Evolutionary conservation across 1,140 invertebrate genomes (phyloP).

Genomic region (Dreissena rostriformis): DNA sequence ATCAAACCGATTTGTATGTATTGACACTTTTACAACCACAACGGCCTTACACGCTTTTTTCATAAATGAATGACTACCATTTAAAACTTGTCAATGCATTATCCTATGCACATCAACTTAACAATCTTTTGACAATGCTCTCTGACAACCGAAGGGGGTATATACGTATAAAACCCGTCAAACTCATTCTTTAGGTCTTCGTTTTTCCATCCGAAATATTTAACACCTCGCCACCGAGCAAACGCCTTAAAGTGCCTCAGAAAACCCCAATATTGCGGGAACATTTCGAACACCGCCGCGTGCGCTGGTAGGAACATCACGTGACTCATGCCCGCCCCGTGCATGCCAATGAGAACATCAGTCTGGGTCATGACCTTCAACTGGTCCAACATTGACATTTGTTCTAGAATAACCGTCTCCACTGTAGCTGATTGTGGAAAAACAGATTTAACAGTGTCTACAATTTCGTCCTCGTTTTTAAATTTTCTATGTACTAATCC

Average conservation of each 20-base stretch:
- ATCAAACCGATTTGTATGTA: no score
- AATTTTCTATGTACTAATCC: conserved; percentile 70
- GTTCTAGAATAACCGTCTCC: conserved; percentile 66
- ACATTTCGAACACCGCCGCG: conserved; percentile 97
- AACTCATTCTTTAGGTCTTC: conserved; percentile 33
- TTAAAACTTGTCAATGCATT: no score
- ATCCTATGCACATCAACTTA: no score
- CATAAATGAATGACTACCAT: no score
- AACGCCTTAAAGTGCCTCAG: conserved; percentile 44
- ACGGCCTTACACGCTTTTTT: no score
- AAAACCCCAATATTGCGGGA: conserved; percentile 72
- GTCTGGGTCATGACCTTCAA: conserved; percentile 84
- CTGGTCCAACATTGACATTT: conserved; percentile 68
- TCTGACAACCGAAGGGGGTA: conserved; percentile 23
- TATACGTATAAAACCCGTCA: conserved; percentile 31
- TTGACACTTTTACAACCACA: no score
- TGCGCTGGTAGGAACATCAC: conserved; percentile 96
- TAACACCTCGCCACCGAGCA: conserved; percentile 26
- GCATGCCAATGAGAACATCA: conserved; percentile 97
- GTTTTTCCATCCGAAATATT: conserved; percentile 50
- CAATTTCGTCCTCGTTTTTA: conserved; percentile 71
- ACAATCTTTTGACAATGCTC: no score
- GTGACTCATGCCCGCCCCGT: conserved; percentile 97
- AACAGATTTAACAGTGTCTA: conserved; percentile 38
- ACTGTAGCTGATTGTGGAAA: conserved; percentile 57